These are phyloP conservation scores for Drosophila longiperda DNA, from an alignment of 2,888 invertebrate genomes.

Conservation along the genomic window DNA sequence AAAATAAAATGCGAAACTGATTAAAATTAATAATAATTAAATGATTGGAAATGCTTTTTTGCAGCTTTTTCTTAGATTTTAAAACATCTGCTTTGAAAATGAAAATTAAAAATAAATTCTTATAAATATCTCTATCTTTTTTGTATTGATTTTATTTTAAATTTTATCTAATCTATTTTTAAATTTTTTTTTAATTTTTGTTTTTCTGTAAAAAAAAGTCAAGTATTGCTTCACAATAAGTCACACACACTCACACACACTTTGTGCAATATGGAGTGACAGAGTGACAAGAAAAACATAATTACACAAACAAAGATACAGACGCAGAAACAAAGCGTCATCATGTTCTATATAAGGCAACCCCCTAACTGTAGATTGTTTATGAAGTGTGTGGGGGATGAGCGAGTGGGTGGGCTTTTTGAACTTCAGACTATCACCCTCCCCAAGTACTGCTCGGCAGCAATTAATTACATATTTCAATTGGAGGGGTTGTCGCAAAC, in stretches of 20 bases:
- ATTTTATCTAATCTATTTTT: background rate
- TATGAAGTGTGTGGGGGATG: background rate
- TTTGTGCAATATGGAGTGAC: background rate
- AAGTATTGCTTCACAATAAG: background rate
- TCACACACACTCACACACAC: constrained; percentile 3
- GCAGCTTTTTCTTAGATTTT: no score
- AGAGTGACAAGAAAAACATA: constrained; percentile 6
- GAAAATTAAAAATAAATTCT: background rate
- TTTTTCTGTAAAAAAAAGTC: background rate
- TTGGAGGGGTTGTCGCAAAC: constrained; percentile 18
- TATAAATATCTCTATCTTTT: background rate
- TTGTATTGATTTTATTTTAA: background rate
- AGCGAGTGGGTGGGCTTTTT: background rate
- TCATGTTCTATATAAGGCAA: constrained; percentile 13
- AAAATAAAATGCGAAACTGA: background rate
- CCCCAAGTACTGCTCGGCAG: background rate
- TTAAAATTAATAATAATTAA: background rate
- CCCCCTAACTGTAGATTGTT: constrained; percentile 19
- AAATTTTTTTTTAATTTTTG: background rate
- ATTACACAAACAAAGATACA: constrained; percentile 1
- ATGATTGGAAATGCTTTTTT: no score
- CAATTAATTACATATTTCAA: constrained; percentile 41
- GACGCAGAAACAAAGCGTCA: constrained; percentile 3
- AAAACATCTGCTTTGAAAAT: no score
- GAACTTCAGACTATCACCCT: background rate